Evolutionary conservation across 2,113 vertebrate species (phyloP), one percentile per base, ranked within the genome.

Genomic region (Epinephelus moara): DNA sequence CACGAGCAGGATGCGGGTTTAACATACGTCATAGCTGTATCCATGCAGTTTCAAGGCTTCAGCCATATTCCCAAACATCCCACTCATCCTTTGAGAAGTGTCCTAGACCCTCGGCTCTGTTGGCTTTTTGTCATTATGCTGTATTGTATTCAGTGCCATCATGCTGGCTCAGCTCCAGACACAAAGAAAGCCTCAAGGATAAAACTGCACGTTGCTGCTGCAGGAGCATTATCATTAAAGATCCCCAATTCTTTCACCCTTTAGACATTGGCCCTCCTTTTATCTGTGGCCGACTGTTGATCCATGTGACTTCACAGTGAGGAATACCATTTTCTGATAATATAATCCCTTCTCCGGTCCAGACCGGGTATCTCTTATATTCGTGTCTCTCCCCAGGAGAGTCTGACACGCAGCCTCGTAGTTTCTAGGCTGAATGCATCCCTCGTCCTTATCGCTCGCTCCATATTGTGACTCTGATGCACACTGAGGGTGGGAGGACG

Each of bases 311-410:
- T 72, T 84, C 69, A 82, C 76, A 87, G 79, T 45, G 80, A 82
- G 82, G 82, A 91, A 88, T 86, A 81, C 80, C 68, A 85, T 90
- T 93, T 91, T 86, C 91, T 91, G 90, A 92, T 87, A 83, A 87
- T 75, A 84, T 89, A 93, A 93, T 92, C 89, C 86, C 77, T 87
- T 82, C 70, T 67, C 62, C 15, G 40, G 85, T 63, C 86, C 70
- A 72, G 80, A 49, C 82, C 12, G 4, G 84, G 21, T 88, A 79
- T 91, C 81, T 87, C 72, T 77, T 68, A 80, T 90, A 83, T 85
- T 76, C 13, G 21, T 87, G 79, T 89, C 70, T 78, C 77, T 85
- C 78, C 85, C 89, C 40, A 59, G 82, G 84, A 92, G 86, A 88
- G 76, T 80, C 75, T 67, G 85, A 85, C 83, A 75, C 49, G 13